Evolutionary conservation across 1,140 invertebrate species (phyloP).

Genomic region (Bombus confusus): DNA sequence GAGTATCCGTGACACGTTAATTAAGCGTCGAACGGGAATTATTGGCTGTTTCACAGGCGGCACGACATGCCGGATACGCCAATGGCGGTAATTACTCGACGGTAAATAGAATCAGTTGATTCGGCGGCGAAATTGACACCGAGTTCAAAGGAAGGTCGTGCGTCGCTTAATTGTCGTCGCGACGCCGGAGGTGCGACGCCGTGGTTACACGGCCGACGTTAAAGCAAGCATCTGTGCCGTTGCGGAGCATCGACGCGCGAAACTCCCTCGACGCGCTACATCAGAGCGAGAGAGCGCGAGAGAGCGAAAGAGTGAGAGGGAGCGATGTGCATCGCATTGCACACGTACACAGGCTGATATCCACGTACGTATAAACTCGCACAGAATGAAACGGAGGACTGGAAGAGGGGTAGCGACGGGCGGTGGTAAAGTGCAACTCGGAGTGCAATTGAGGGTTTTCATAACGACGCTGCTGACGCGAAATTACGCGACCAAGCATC

Average conservation of each 20-base stretch:
- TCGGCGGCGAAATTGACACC: slow-evolving; percentile 62
- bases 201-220: slow-evolving; percentile 37
- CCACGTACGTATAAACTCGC: not conserved
- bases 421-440: not conserved
- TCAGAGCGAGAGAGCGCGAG: not conserved
- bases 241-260: slow-evolving; percentile 41
- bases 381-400: not conserved
- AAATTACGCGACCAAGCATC: slow-evolving; percentile 20
- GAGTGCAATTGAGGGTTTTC: slow-evolving; percentile 34
- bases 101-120: slow-evolving; percentile 67
- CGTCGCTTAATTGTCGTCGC: slow-evolving; percentile 60
- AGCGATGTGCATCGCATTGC: not conserved
- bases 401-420: not conserved
- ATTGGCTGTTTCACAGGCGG: slow-evolving; percentile 39
- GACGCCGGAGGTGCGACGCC: slow-evolving; percentile 36
- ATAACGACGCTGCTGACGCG: not conserved
- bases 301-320: not conserved
- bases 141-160: slow-evolving; percentile 53
- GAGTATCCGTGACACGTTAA: slow-evolving; percentile 41
- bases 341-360: not conserved
- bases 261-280: slow-evolving; percentile 18
- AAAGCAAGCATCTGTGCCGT: slow-evolving; percentile 48
- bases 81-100: slow-evolving; percentile 47
- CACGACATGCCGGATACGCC: slow-evolving; percentile 24
- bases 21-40: slow-evolving; percentile 43